Percentiles rank a stretch among this genome's conserved stretches.
Evolutionary conservation across 1,140 invertebrate genomes (phyloP).

Genomic region (Cotesia glomerata): DNA sequence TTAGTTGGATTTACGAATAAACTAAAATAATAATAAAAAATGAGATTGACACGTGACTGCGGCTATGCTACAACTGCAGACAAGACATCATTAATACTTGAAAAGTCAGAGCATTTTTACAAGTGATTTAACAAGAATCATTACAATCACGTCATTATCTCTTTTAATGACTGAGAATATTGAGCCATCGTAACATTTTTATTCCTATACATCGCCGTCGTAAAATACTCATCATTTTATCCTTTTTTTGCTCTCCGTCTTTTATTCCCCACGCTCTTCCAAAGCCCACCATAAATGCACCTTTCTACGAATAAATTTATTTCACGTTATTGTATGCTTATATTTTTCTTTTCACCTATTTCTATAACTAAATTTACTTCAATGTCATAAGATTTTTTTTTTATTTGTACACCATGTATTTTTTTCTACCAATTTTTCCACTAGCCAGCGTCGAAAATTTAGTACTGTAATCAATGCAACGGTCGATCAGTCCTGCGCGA

Average conservation of each 20-base stretch:
- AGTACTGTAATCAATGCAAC: too few relatives aligned
- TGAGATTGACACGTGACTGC: background rate
- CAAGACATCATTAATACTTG: too few relatives aligned
- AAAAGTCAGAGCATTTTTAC: slow-evolving; percentile 20
- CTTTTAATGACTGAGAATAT: slow-evolving; percentile 16
- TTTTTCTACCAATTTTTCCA: too few relatives aligned
- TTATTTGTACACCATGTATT: too few relatives aligned
- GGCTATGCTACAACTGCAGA: background rate
- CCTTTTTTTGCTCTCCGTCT: background rate
- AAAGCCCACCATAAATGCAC: slow-evolving; percentile 4
- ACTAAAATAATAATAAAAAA: background rate
- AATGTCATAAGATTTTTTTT: too few relatives aligned
- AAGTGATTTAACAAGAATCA: slow-evolving; percentile 25
- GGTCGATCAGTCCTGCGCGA: too few relatives aligned
- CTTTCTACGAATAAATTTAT: slow-evolving; percentile 8
- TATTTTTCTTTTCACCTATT: background rate
- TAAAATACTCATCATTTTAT: background rate
- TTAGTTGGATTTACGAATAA: background rate
- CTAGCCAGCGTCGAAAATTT: too few relatives aligned
- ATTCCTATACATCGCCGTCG: background rate
- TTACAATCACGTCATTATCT: slow-evolving; percentile 19
- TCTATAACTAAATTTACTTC: background rate
- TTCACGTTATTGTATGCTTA: background rate
- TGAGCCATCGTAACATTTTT: slow-evolving; percentile 11
- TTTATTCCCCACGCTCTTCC: background rate